A percentile compares a stretch with the other conserved stretches of the same genome.
Evolutionary conservation across 2,797 vertebrate genomes (phyloP).

Genomic region (Limnodromus scolopaceus): DNA sequence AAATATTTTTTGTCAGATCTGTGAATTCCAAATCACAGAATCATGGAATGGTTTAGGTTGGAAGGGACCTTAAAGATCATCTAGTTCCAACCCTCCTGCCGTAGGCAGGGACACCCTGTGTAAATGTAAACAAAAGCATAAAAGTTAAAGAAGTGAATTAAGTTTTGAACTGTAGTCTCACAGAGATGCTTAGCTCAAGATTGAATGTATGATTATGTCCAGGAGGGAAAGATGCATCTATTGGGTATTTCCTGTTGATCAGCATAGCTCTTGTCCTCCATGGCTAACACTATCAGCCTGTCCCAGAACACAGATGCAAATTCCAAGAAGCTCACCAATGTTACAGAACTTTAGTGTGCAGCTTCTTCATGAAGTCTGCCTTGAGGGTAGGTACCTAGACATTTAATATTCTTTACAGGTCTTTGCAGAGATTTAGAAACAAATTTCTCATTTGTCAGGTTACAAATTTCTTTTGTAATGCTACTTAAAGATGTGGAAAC

Average conservation of each 20-base stretch:
- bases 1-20: background rate
- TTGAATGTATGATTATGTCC: background rate
- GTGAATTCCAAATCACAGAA: background rate
- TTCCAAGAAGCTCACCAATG: background rate
- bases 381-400: background rate
- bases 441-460: background rate
- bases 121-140: background rate
- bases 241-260: background rate
- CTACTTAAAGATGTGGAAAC: background rate
- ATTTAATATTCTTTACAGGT: background rate
- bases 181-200: background rate
- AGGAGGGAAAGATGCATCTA: background rate
- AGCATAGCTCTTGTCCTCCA: background rate
- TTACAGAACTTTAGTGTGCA: background rate
- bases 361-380: background rate
- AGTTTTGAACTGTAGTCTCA: background rate
- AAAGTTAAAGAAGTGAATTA: background rate
- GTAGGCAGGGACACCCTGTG: background rate
- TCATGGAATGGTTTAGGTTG: background rate
- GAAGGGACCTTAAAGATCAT: background rate
- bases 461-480: background rate
- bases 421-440: background rate
- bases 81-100: background rate
- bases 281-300: background rate
- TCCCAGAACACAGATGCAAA: background rate